Percentiles rank a stretch among this genome's conserved stretches.
phyloP scores from a whole-genome alignment of 2,888 invertebrate species.

The Mechanitis mazaeus region DNA sequence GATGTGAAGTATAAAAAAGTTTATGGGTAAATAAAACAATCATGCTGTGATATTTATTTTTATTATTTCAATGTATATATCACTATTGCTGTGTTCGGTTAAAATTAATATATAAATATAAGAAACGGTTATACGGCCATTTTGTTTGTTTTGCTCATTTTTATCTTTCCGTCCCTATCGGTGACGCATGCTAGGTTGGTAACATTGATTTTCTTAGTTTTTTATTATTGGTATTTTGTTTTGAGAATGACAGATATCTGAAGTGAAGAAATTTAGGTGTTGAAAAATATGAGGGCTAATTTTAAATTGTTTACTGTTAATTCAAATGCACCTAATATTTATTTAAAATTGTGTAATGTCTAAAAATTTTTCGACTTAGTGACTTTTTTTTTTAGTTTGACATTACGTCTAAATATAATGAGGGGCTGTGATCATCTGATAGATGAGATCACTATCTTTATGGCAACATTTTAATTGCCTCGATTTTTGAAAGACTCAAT shows the following conservation, averaged over 20 bases:
- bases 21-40: constrained; percentile 23
- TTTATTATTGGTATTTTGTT: background rate
- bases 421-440: constrained; percentile 52
- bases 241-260: background rate
- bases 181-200: constrained; percentile 26
- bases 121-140: constrained; percentile 22
- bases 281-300: background rate
- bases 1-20: too few relatives aligned
- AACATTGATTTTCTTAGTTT: background rate
- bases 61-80: constrained; percentile 38
- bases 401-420: constrained; percentile 37
- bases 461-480: constrained; percentile 31
- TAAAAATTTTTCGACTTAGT: too few relatives aligned
- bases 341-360: background rate
- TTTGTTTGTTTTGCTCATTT: constrained; percentile 57
- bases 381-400: background rate
- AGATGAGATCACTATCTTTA: constrained; percentile 25
- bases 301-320: background rate
- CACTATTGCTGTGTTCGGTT: constrained; percentile 58
- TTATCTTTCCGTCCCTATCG: constrained; percentile 61
- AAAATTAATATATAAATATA: constrained; percentile 23
- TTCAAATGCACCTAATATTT: constrained; percentile 7
- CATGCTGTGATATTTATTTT: constrained; percentile 31
- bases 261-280: too few relatives aligned
- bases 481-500: constrained; percentile 13